Conservation (phyloP, 2,797 vertebrate species). For the Acrossocheilus wenchowensis region DNA sequence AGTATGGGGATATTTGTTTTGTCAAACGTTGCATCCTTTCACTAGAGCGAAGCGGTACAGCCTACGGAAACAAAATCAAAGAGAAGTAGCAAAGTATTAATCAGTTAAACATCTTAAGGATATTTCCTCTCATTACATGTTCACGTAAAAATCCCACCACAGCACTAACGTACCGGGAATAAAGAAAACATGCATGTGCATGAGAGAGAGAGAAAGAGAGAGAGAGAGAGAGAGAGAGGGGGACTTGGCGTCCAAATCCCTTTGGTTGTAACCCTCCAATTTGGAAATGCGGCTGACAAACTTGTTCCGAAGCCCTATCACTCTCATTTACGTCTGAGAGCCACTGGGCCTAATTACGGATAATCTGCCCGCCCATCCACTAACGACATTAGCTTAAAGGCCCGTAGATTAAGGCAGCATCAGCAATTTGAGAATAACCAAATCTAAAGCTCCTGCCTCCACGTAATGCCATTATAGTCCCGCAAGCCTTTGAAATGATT, state of each 20-base stretch:
- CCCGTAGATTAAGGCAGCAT: conserved; percentile 51
- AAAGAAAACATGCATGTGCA: not conserved
- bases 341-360: conserved; percentile 54
- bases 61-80: conserved; percentile 48
- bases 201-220: conserved; percentile 20
- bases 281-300: conserved; percentile 55
- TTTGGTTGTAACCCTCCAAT: conserved; percentile 44
- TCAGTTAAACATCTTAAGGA: conserved; percentile 76
- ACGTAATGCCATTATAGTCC: conserved; percentile 59
- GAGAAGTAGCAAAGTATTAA: conserved; percentile 63
- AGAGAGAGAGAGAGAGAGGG: conserved; percentile 23
- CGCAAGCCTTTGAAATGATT: conserved; percentile 58
- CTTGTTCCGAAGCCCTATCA: conserved; percentile 52
- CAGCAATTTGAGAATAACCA: conserved; percentile 62
- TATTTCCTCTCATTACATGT: conserved; percentile 59
- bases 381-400: conserved; percentile 61
- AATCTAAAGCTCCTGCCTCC: conserved; percentile 56
- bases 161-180: not conserved
- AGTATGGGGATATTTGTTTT: conserved; percentile 77
- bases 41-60: conserved; percentile 65
- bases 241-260: conserved; percentile 24
- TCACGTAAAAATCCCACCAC: conserved; percentile 22
- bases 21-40: conserved; percentile 72
- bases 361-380: conserved; percentile 51
- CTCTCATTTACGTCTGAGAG: conserved; percentile 55